Conservation (phyloP, 2,113 vertebrate genomes). For the human (Homo sapiens) region GRCh38 chr11:128543001-128543500, state of each 20-base stretch:
- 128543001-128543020: no score
- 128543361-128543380: neutral
- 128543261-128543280: neutral
- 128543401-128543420: neutral
- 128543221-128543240: neutral
- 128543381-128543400: neutral
- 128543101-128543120: no score
- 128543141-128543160: no score
- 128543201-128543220: neutral
- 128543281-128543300: neutral
- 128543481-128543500: neutral
- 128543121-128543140: no score
- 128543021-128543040: no score
- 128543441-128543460: neutral
- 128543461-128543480: neutral
- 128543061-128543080: no score
- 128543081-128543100: no score
- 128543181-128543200: no score
- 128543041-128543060: no score
- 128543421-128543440: no score
- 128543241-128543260: neutral
- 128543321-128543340: neutral
- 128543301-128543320: neutral
- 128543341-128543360: neutral
- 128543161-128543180: no score